Conservation (phyloP, 2,113 vertebrate genomes). For the Dasyurus viverrinus region DNA sequence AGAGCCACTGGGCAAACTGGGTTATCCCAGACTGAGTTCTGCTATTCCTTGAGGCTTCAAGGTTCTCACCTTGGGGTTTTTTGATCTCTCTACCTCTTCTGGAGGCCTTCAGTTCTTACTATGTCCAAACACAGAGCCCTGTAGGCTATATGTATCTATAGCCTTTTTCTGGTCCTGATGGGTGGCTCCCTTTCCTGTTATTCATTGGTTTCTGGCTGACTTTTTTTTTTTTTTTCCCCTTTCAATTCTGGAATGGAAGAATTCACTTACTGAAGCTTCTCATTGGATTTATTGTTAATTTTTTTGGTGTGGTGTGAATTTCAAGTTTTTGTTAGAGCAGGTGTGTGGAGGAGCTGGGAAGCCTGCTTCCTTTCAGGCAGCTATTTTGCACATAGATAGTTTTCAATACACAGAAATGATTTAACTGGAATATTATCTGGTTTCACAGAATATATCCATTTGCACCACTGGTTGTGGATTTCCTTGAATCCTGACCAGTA, state of each 20-base stretch:
- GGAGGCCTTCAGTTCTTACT: not conserved
- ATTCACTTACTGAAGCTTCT: not conserved
- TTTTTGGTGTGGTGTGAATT: not conserved
- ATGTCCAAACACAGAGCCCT: not conserved
- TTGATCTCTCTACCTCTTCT: not conserved
- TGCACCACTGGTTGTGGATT: not conserved
- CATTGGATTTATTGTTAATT: not conserved
- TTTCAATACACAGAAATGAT: not conserved
- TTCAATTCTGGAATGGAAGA: not conserved
- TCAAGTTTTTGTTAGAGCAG: not conserved
- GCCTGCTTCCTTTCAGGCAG: not conserved
- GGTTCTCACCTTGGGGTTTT: not conserved
- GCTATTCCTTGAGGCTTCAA: not conserved
- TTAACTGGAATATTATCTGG: not conserved
- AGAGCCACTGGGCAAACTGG: not conserved
- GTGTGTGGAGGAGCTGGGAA: not conserved
- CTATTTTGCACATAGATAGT: not conserved
- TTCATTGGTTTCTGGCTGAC: not conserved
- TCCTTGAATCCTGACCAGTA: not conserved
- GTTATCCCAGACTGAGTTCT: not conserved
- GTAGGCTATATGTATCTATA: not conserved
- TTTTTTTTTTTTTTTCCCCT: not conserved
- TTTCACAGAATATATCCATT: not conserved
- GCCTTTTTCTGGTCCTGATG: not conserved
- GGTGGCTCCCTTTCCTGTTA: not conserved